Evolutionary conservation across 2,888 invertebrate species (phyloP), one percentile per base, ranked within the genome.

Genomic region (Candidula unifasciata): DNA sequence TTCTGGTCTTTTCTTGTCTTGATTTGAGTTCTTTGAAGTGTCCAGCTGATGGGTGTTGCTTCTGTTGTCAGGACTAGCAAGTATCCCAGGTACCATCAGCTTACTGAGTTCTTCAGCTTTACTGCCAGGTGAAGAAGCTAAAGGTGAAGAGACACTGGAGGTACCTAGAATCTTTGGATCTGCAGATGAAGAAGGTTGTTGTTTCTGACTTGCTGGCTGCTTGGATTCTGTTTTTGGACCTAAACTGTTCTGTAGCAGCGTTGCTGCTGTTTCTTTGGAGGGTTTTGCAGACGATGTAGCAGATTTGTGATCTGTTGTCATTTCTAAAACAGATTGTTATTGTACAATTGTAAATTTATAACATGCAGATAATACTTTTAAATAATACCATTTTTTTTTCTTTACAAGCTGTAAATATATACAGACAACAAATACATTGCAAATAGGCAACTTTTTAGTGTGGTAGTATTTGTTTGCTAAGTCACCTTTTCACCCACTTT

Each of bases 1-100:
- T 85, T 89, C 44, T 83, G 87, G 80, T 88, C 89, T 37, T 83
- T 87, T 73, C 86, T 83, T 84, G 85, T 87, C 66, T 87, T 86
- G 33, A 86, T 85, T 18, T 86, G 86, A 3, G 84, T 84, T 82
- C 84, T 88, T 24, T 71, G 83, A 69, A 73, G 64, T 33, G 21
- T 76, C 57, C 24, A 57, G 33, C 35, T 37, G 35, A n/a, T 13
- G 2, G 3, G n/a, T 66, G 52, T 44, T 24, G 18, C n/a, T 52
- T 52, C 44, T 79, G 30, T 44, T 18, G 24, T 79, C 66, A 24
- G 44, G 21, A 44, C 44, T 44, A 52, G 35, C 44, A 44, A 68
- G 79, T 1, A 35, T 2, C 27, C 30, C 33, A 54, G 74, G 30
- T 30, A 27, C 74, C 24, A 27, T 27, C 0, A 54, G 18, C 21